Base-by-base conservation (phyloP, 2,888 invertebrate genomes). In the Nipponacmea schrenckii region DNA sequence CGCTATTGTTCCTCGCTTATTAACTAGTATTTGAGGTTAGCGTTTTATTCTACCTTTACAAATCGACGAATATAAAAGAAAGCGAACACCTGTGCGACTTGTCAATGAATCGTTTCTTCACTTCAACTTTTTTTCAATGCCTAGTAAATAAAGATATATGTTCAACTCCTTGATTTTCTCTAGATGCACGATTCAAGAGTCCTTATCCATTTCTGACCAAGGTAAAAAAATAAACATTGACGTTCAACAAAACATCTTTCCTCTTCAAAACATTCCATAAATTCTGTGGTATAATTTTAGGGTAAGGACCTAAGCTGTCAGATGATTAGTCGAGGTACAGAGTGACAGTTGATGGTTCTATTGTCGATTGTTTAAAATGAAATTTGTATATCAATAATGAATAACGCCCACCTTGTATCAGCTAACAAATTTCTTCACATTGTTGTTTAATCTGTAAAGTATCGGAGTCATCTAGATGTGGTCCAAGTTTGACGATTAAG, bases 1-100 rank as follows among this genome's bases (percentile, higher is more conserved):
- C 56, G n/a, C 24, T 14, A 56, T 56, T 56, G 56, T 56, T 56
- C 56, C 56, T 56, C 39, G 56, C 56, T 56, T 56, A 56, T 56
- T 56, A 56, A 24, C 56, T 24, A 24, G 20, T 56, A 56, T 56
- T 24, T 56, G 56, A 56, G 56, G 56, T 56, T 56, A 56, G 24
- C 56, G 56, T 24, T 56, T 56, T 24, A 56, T 56, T 56, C 56
- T 56, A 56, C 14, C 56, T 14, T 24, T 56, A 56, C 56, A 56
- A 24, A 56, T 24, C 56, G 56, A 56, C 20, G 20, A 20, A 24
- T 56, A 56, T 56, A 56, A 56, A 56, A 56, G 56, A 56, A n/a
- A 56, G 56, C 20, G 56, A 56, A 56, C 56, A 56, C 56, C 56
- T 56, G 56, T 56, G 56, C 12, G 56, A 56, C 56, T 56, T 24